A percentile compares a stretch with the other conserved stretches of the same genome.
phyloP scores from a whole-genome alignment of 2,888 invertebrate species.

The Thyatira batis region DNA sequence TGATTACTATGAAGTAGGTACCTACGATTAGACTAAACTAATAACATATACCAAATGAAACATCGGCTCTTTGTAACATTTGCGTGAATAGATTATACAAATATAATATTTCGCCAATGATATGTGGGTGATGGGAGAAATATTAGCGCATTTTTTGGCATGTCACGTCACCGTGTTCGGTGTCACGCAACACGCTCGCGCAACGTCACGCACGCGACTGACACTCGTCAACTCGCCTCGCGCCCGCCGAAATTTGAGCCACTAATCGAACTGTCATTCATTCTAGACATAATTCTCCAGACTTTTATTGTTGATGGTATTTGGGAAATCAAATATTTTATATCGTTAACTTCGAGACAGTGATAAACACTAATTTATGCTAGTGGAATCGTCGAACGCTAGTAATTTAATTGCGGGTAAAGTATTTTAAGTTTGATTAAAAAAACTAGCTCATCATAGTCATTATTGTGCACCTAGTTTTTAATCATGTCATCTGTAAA shows the following conservation, averaged over 20 bases:
- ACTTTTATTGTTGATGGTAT: constrained; percentile 26
- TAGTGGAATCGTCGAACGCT: too few relatives aligned
- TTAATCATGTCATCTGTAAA: constrained; percentile 17
- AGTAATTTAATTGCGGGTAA: too few relatives aligned
- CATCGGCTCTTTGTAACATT: background rate
- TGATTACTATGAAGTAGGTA: too few relatives aligned
- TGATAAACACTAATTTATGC: too few relatives aligned
- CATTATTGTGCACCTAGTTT: too few relatives aligned
- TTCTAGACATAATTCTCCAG: constrained; percentile 14
- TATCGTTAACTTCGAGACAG: too few relatives aligned
- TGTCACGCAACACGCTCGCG: constrained; percentile 7
- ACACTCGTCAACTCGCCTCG: constrained; percentile 3
- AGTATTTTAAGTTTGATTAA: too few relatives aligned
- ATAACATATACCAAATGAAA: too few relatives aligned
- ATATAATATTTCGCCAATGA: background rate
- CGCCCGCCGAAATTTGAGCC: constrained; percentile 30
- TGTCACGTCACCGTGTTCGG: constrained; percentile 1
- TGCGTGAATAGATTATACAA: background rate
- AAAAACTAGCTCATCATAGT: too few relatives aligned
- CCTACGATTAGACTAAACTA: too few relatives aligned
- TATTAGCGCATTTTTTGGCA: background rate
- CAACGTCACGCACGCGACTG: constrained; percentile 5
- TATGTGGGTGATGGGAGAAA: background rate
- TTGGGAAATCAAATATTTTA: constrained; percentile 18
- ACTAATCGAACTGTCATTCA: constrained; percentile 38